phyloP scores from a whole-genome alignment of 2,113 vertebrate species.

The Indri indri region DNA sequence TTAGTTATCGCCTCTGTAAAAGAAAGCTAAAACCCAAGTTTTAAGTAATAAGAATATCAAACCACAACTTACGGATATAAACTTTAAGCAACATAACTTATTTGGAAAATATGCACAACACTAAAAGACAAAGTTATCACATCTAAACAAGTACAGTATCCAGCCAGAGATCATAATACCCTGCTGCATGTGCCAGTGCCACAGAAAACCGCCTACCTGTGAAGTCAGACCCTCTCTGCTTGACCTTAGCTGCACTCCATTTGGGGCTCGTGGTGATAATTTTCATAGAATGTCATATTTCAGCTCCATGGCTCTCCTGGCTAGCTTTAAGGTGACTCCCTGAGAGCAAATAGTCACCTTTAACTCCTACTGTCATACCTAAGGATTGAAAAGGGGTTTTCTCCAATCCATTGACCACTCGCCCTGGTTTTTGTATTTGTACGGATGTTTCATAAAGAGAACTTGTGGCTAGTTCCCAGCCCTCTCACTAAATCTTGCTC shows the following conservation, averaged over 20 bases:
- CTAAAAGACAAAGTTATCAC: neutral
- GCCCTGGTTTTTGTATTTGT: neutral
- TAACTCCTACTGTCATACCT: neutral
- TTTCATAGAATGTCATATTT: neutral
- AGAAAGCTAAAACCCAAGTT: conserved; percentile 7
- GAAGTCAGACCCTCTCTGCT: neutral
- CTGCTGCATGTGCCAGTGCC: neutral
- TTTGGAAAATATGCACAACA: neutral
- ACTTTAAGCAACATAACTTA: neutral
- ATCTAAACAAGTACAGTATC: neutral
- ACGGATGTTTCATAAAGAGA: neutral
- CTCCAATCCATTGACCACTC: neutral
- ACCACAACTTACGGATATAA: neutral
- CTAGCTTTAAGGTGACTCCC: neutral
- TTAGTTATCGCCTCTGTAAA: neutral
- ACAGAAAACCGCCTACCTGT: neutral
- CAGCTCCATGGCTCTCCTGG: neutral
- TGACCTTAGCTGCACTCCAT: neutral
- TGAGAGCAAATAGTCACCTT: neutral
- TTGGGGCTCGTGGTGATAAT: neutral
- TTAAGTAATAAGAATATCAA: neutral
- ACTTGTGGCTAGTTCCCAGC: neutral
- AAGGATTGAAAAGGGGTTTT: neutral
- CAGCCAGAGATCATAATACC: neutral
- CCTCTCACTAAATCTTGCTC: neutral